These are phyloP conservation scores for Bostrychus sinensis DNA, from an alignment of 2,113 vertebrate genomes.

Conservation along the genomic window DNA sequence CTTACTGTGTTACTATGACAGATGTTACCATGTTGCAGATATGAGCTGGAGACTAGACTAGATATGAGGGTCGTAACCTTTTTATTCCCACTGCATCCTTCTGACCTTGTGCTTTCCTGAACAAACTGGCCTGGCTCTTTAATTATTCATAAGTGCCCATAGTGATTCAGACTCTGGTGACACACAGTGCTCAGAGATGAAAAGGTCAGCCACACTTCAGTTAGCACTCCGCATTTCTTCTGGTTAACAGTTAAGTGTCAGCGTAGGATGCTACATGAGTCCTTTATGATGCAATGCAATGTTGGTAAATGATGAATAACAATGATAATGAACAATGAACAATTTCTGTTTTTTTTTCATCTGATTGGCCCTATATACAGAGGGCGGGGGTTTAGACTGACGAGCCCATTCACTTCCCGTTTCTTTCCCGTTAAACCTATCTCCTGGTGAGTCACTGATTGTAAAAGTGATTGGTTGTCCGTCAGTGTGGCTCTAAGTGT, in stretches of 20 bases:
- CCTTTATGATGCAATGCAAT: no score
- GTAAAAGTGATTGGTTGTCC: no score
- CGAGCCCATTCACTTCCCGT: no score
- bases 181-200: background rate
- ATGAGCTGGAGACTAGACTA: background rate
- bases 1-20: background rate
- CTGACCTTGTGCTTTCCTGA: slow-evolving; percentile 5
- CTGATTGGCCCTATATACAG: no score
- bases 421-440: no score
- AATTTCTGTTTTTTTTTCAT: no score
- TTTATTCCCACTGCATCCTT: slow-evolving; percentile 3
- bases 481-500: no score
- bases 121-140: background rate
- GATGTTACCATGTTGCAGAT: background rate
- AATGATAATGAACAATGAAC: no score
- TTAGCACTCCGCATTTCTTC: background rate
- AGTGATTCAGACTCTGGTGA: background rate
- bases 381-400: no score
- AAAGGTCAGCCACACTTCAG: background rate
- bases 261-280: no score
- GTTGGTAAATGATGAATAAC: no score
- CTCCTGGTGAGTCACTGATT: no score
- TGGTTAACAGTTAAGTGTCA: background rate
- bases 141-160: background rate
- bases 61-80: background rate